phyloP scores from a whole-genome alignment of 2,797 vertebrate genomes.

The Takifugu ocellatus region DNA sequence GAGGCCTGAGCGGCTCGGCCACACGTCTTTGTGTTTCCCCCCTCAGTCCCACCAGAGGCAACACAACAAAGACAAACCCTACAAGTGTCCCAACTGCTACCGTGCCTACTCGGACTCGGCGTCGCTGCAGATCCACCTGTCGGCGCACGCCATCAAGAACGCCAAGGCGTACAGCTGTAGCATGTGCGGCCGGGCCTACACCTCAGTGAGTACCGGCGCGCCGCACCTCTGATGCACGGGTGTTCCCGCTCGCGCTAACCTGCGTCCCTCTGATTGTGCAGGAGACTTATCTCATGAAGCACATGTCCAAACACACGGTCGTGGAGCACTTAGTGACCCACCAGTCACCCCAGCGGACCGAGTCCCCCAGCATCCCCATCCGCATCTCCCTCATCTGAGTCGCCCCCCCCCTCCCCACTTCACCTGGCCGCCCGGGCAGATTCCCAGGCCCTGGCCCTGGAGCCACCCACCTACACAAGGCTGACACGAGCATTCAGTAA shows the following conservation, averaged over 20 bases:
- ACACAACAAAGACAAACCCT: constrained; percentile 99
- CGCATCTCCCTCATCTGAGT: constrained; percentile 96
- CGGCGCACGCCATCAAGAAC: constrained; percentile 97
- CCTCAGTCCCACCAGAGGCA: constrained; percentile 97
- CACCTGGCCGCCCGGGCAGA: background rate
- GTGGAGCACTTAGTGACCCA: constrained; percentile 96
- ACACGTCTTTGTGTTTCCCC: constrained; percentile 6
- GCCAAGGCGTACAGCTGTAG: constrained; percentile 99
- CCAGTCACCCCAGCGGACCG: constrained; percentile 95
- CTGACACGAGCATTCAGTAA: constrained; percentile 61
- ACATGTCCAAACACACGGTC: constrained; percentile 99
- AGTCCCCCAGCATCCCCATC: constrained; percentile 93
- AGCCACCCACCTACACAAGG: constrained; percentile 62
- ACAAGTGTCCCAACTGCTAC: constrained; percentile 99
- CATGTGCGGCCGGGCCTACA: constrained; percentile 97
- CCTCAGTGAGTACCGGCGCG: constrained; percentile 84
- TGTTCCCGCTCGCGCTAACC: too few relatives aligned
- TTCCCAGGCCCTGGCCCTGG: constrained; percentile 49
- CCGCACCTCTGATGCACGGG: background rate
- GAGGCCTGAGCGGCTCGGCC: background rate
- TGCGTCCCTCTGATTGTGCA: constrained; percentile 45
- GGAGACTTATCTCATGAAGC: constrained; percentile 99
- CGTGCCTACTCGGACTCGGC: constrained; percentile 97
- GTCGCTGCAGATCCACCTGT: constrained; percentile 98
- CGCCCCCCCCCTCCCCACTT: constrained; percentile 5